phyloP scores from a whole-genome alignment of 2,113 vertebrate genomes.

The Megalops atlanticus region DNA sequence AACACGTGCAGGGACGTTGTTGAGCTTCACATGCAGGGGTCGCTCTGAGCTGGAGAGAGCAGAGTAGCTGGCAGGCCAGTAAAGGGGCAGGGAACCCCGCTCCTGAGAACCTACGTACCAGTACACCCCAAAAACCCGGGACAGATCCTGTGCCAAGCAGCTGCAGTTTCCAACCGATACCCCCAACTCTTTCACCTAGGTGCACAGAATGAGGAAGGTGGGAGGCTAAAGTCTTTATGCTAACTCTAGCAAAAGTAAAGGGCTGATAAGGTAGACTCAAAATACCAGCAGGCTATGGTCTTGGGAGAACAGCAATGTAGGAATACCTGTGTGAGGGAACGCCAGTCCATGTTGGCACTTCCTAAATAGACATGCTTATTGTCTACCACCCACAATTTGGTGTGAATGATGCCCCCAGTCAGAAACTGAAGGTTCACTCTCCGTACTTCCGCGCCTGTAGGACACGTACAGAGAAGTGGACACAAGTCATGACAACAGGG shows the following conservation, averaged over 20 bases:
- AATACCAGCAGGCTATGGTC: neutral
- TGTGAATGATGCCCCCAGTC: constrained; percentile 76
- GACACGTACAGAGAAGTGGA: neutral
- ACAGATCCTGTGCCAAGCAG: constrained; percentile 73
- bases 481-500: neutral
- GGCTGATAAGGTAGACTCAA: neutral
- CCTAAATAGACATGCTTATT: constrained; percentile 73
- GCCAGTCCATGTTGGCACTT: constrained; percentile 85
- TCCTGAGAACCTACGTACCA: constrained; percentile 58
- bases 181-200: constrained; percentile 78
- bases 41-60: constrained; percentile 67
- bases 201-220: neutral
- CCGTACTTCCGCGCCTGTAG: constrained; percentile 71
- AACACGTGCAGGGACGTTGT: constrained; percentile 69
- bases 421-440: constrained; percentile 63
- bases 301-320: neutral
- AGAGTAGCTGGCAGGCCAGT: constrained; percentile 68
- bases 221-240: neutral
- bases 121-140: constrained; percentile 71
- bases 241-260: neutral
- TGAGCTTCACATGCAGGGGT: constrained; percentile 70
- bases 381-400: constrained; percentile 78
- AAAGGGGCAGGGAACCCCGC: constrained; percentile 58
- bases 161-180: constrained; percentile 72
- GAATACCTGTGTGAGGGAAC: constrained; percentile 75